These are phyloP conservation scores for Papilio dardanus DNA, from an alignment of 1,140 invertebrate species.

Conservation along the genomic window DNA sequence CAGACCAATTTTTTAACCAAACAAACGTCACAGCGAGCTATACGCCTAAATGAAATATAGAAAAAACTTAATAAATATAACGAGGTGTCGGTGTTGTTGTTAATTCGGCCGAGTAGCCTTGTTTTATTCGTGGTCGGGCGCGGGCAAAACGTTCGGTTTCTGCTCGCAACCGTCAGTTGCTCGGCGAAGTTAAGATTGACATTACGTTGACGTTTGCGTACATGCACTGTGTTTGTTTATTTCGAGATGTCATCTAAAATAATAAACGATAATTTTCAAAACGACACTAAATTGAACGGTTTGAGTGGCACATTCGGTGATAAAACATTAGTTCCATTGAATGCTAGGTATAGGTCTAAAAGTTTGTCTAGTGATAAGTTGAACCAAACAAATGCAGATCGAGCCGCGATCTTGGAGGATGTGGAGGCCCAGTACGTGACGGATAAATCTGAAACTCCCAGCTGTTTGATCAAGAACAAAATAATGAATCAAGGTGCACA, in stretches of 20 bases:
- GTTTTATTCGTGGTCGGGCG: constrained; percentile 59
- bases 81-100: constrained; percentile 49
- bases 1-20: constrained; percentile 52
- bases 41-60: constrained; percentile 53
- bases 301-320: constrained; percentile 66
- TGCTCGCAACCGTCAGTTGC: constrained; percentile 59
- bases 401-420: constrained; percentile 75
- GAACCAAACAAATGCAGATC: constrained; percentile 71
- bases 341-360: constrained; percentile 70
- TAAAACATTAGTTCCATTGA: constrained; percentile 66
- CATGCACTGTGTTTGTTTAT: constrained; percentile 49
- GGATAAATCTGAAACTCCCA: constrained; percentile 71
- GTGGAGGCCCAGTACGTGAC: constrained; percentile 71
- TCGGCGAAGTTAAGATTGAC: constrained; percentile 68
- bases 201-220: constrained; percentile 59
- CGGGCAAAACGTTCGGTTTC: constrained; percentile 68
- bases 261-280: constrained; percentile 70
- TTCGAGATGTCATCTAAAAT: constrained; percentile 74
- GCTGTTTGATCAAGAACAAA: constrained; percentile 70
- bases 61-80: constrained; percentile 44
- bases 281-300: constrained; percentile 74
- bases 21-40: constrained; percentile 46
- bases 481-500: constrained; percentile 63
- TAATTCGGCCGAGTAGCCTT: constrained; percentile 60
- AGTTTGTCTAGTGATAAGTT: constrained; percentile 80